Evolutionary conservation across 2,797 vertebrate genomes (phyloP).

Genomic region (Perodicticus potto): DNA sequence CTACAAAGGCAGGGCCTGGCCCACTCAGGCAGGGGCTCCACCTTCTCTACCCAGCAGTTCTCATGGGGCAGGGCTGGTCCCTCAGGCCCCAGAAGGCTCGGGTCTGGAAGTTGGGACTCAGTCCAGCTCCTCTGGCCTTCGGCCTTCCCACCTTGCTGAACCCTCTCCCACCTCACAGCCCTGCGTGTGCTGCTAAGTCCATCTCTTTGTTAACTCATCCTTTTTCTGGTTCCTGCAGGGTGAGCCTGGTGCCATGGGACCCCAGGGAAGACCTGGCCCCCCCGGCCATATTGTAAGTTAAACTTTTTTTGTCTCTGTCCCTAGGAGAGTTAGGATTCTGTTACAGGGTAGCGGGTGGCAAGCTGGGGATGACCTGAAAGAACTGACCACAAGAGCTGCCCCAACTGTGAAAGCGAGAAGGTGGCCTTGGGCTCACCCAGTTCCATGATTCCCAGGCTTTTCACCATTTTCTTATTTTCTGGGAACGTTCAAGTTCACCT

Average conservation of each 20-base stretch:
- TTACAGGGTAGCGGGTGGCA: background rate
- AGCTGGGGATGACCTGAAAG: background rate
- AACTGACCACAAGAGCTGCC: background rate
- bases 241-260: slow-evolving; percentile 93
- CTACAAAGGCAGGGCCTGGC: background rate
- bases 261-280: slow-evolving; percentile 93
- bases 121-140: rapidly evolving
- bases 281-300: slow-evolving; percentile 92
- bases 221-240: slow-evolving; percentile 88
- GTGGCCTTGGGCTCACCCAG: background rate
- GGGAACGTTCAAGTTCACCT: background rate
- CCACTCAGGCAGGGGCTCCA: background rate
- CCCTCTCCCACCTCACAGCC: background rate
- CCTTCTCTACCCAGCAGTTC: background rate
- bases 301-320: background rate
- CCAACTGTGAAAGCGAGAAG: rapidly evolving
- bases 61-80: background rate
- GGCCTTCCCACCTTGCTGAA: background rate
- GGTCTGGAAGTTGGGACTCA: background rate
- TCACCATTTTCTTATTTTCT: background rate
- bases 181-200: rapidly evolving
- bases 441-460: background rate
- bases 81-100: background rate
- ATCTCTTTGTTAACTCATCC: background rate
- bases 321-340: background rate